Conservation (phyloP, 2,113 vertebrate genomes). For the Podilymbus podiceps region DNA sequence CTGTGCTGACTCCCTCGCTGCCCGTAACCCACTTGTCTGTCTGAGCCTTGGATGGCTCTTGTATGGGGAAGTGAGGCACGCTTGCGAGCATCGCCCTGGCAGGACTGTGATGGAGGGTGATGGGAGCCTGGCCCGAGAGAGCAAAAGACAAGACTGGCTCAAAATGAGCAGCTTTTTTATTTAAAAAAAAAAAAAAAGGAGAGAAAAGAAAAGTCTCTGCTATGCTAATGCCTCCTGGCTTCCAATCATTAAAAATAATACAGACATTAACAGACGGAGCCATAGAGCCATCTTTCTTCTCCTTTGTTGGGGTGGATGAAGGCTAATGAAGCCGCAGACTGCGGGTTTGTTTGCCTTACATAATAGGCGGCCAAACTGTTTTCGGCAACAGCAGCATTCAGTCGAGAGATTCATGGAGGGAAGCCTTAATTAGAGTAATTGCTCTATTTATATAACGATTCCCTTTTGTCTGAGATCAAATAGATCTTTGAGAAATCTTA, state of each 20-base stretch:
- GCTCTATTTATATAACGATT: slow-evolving; percentile 68
- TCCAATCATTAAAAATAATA: background rate
- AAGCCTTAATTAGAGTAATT: slow-evolving; percentile 71
- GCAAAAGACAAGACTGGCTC: background rate
- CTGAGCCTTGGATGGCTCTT: background rate
- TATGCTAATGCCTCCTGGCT: background rate
- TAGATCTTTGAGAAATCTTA: slow-evolving; percentile 59
- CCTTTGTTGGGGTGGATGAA: slow-evolving; percentile 33
- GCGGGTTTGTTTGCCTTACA: slow-evolving; percentile 35
- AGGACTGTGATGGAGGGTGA: background rate
- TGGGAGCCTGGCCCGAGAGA: background rate
- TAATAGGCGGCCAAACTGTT: slow-evolving; percentile 37
- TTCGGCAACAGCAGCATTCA: slow-evolving; percentile 46
- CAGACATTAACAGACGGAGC: background rate
- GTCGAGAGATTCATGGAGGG: background rate
- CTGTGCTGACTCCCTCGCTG: background rate
- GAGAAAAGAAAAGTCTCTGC: background rate
- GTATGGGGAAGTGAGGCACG: rapidly evolving
- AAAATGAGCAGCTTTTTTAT: background rate
- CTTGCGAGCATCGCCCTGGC: background rate
- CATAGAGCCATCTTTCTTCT: slow-evolving; percentile 14
- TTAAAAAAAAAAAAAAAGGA: background rate
- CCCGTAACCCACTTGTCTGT: background rate
- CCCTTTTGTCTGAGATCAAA: slow-evolving; percentile 58
- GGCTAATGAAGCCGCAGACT: slow-evolving; percentile 32